Evolutionary conservation across 2,888 invertebrate genomes (phyloP), one percentile per base, ranked within the genome.

Genomic region (Rhogogaster chlorosoma): DNA sequence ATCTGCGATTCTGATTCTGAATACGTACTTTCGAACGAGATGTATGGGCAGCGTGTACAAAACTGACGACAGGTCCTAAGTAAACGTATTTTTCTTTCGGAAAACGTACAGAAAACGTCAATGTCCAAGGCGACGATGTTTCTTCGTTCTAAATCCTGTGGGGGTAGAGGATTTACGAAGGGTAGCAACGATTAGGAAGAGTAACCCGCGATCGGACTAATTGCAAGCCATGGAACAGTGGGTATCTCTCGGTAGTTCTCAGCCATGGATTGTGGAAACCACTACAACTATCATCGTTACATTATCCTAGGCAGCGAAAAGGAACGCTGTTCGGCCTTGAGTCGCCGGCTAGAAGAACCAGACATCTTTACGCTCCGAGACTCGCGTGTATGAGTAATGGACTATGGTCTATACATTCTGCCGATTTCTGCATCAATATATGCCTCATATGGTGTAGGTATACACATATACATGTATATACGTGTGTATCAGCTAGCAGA

Each of bases 241-340:
- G 26, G 61, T 61, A 61, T 22, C 3, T 61, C 67, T 67, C 7
- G 12, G 26, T 67, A 26, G 6, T 32, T 18, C 67, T 67, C 67
- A 67, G 67, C 67, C 32, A 29, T 42, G 80, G 61, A 80, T 80
- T 61, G 80, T 80, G 61, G 57, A 80, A 80, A 80, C 36, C 29
- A 38, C 61, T 80, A n/a, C 26, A 80, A 61, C 80, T 80, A 80
- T 61, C 80, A 61, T 80, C 80, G 80, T 61, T 90, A 90, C 87
- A 93, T 93, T 93, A 93, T 93, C 92, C 92, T 90, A 92, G 91
- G 90, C 93, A 93, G 91, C 93, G 92, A 92, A 90, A 92, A 90
- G 93, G 93, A 93, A 93, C 93, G 92, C 87, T 49, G 49, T 36
- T 80, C 49, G 83, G 70, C 83, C 83, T 83, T 83, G 83, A 83